Evolutionary conservation across 2,113 vertebrate genomes (phyloP).

Genomic region (Mustela nigripes): DNA sequence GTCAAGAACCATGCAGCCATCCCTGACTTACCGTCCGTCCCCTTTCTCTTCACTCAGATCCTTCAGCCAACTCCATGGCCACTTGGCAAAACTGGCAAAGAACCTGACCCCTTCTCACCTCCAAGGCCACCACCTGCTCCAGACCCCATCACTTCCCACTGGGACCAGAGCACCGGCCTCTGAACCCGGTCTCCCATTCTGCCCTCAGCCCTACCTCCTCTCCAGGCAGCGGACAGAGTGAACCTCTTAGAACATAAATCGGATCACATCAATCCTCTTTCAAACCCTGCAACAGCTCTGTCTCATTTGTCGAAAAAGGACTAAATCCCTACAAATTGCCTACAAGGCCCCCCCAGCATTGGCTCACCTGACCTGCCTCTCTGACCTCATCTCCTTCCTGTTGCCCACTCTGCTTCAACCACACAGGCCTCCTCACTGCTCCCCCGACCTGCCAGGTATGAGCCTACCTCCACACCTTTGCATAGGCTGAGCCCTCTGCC

Average conservation of each 20-base stretch:
- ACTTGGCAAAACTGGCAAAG: background rate
- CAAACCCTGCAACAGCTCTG: background rate
- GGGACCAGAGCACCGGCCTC: background rate
- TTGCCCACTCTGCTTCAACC: background rate
- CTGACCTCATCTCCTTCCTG: background rate
- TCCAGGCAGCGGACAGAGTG: background rate
- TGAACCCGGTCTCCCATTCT: background rate
- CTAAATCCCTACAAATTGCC: background rate
- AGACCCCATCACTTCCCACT: background rate
- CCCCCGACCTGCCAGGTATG: background rate
- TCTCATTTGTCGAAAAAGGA: background rate
- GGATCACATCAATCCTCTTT: background rate
- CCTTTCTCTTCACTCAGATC: background rate
- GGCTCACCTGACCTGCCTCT: fast-evolving
- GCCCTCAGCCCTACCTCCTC: background rate
- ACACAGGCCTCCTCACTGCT: background rate
- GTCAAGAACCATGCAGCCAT: background rate
- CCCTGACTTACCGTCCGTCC: background rate
- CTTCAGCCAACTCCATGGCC: background rate
- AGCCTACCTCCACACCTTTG: slow-evolving; percentile 14
- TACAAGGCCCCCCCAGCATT: background rate
- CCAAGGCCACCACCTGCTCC: background rate
- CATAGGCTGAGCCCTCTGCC: background rate
- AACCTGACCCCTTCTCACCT: background rate
- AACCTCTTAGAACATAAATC: background rate